Evolutionary conservation across 2,113 vertebrate species (phyloP).

Genomic region (Microcebus jonahi): DNA sequence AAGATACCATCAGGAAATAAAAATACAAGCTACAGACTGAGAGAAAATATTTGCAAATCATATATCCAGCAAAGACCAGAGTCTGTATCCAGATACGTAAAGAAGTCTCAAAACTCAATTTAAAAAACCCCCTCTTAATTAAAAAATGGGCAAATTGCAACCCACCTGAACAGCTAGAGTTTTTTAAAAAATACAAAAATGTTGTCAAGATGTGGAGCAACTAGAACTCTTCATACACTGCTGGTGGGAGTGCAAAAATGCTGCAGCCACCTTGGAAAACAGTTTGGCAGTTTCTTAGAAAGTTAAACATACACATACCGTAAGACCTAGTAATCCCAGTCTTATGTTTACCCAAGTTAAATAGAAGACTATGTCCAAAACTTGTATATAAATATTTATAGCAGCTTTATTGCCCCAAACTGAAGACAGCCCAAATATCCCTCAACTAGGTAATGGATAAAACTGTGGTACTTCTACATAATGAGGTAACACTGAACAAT

Average conservation of each 20-base stretch:
- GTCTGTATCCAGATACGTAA: background rate
- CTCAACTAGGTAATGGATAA: background rate
- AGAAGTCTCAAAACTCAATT: background rate
- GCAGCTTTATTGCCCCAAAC: background rate
- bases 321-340: background rate
- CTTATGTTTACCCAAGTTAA: background rate
- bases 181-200: background rate
- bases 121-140: background rate
- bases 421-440: background rate
- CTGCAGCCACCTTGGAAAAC: background rate
- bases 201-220: background rate
- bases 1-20: background rate
- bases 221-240: fast-evolving
- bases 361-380: background rate
- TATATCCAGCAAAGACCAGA: background rate
- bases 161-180: too few relatives aligned
- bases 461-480: background rate
- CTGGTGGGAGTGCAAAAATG: fast-evolving
- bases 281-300: background rate
- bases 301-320: background rate
- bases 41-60: background rate
- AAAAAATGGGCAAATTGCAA: background rate
- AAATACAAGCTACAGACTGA: background rate
- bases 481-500: background rate
- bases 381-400: background rate